Conservation (phyloP, 1,140 invertebrate genomes). For the Episyrphus balteatus region DNA sequence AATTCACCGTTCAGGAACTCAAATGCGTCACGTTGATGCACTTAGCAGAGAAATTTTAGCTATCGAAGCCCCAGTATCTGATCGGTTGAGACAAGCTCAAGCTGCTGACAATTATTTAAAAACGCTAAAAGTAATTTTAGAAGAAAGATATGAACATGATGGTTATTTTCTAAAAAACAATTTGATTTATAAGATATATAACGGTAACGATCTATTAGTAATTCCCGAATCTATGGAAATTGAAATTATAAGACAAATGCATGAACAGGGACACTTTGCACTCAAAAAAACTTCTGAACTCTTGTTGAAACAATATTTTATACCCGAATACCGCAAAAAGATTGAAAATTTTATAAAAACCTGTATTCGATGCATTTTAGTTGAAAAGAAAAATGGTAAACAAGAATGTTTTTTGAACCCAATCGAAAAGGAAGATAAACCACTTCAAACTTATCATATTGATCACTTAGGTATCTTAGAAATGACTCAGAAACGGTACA, state of each 20-base stretch:
- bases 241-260: conserved; percentile 9
- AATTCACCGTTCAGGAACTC: not conserved
- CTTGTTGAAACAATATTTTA: conserved; percentile 1
- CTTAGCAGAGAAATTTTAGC: not conserved
- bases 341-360: not conserved
- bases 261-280: conserved; percentile 15
- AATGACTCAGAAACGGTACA: conserved; percentile 29
- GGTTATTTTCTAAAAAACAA: too few relatives aligned
- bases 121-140: too few relatives aligned
- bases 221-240: conserved; percentile 14
- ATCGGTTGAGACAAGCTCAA: too few relatives aligned
- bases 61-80: too few relatives aligned
- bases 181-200: too few relatives aligned
- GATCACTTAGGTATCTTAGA: conserved; percentile 23
- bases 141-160: too few relatives aligned
- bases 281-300: not conserved
- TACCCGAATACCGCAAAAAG: not conserved
- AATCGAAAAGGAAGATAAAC: conserved; percentile 18
- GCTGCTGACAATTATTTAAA: too few relatives aligned
- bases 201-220: conserved; percentile 8
- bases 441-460: conserved; percentile 11
- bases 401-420: conserved; percentile 26
- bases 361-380: not conserved
- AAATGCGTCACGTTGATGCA: not conserved
- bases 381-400: conserved; percentile 25